Percentiles rank a stretch among this genome's conserved stretches.
Evolutionary conservation across 1,140 invertebrate species (phyloP).

Genomic region (Sinonovacula constricta): DNA sequence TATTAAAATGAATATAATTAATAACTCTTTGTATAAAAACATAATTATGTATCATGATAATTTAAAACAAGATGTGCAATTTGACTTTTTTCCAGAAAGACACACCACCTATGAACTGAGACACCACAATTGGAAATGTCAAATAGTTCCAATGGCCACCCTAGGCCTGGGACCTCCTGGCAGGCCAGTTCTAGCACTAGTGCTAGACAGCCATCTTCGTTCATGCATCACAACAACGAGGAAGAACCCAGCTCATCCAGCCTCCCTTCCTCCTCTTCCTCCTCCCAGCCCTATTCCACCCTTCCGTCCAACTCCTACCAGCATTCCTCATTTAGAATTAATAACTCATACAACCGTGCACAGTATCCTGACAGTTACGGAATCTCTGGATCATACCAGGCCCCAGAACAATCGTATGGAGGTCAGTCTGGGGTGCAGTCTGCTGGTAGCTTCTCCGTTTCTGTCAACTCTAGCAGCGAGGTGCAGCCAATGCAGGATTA

Average conservation of each 20-base stretch:
- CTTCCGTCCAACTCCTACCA: neutral
- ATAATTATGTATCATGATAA: too few species aligned
- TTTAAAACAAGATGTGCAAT: too few species aligned
- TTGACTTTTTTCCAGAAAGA: too few species aligned
- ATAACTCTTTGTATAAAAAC: too few species aligned
- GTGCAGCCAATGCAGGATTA: neutral
- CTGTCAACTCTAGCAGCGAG: neutral
- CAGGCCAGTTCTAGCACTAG: too few species aligned
- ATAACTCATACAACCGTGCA: neutral
- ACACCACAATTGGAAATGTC: too few species aligned
- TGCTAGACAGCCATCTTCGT: too few species aligned
- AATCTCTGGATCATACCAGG: neutral
- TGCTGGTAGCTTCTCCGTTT: neutral
- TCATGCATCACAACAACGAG: too few species aligned
- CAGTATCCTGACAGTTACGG: neutral
- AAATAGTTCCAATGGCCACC: too few species aligned
- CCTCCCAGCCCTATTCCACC: conserved; percentile 12
- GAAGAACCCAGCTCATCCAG: conserved; percentile 34
- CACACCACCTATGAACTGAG: too few species aligned
- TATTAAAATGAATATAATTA: too few species aligned
- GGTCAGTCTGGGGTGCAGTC: neutral
- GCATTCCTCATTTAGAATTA: neutral
- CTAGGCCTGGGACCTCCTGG: too few species aligned
- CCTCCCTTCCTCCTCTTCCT: conserved; percentile 16
- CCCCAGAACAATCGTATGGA: neutral